Conservation (phyloP, 2,113 vertebrate species). For the Notiomystis cincta region DNA sequence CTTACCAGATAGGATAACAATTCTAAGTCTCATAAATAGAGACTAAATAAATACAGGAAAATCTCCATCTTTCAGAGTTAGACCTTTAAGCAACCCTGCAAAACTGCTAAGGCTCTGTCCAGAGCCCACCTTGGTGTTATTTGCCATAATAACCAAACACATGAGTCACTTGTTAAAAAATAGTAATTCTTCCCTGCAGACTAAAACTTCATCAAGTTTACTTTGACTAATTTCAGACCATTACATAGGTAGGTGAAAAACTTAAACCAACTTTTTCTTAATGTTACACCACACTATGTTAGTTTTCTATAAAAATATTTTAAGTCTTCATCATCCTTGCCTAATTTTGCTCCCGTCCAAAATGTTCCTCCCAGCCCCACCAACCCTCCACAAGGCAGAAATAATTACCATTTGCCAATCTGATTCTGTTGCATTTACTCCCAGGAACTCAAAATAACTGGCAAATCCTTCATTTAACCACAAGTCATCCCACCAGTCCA, state of each 20-base stretch:
- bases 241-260: not conserved
- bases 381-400: not conserved
- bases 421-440: conserved; percentile 76
- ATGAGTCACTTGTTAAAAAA: not conserved
- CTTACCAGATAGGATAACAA: fast-evolving
- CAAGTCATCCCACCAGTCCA: conserved; percentile 98
- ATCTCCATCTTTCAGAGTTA: not conserved
- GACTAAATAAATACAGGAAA: not conserved
- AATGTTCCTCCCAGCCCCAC: not conserved
- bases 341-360: not conserved
- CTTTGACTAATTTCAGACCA: not conserved
- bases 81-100: not conserved
- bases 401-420: conserved; percentile 88
- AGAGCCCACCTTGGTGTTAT: not conserved
- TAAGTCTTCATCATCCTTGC: not conserved
- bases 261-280: not conserved
- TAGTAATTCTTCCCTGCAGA: not conserved
- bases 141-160: not conserved
- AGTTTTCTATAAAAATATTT: not conserved
- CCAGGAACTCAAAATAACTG: conserved; percentile 92
- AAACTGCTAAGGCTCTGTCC: not conserved
- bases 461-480: conserved; percentile 98
- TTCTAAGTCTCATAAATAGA: not conserved
- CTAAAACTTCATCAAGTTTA: not conserved
- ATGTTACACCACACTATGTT: not conserved